Evolutionary conservation across 2,113 vertebrate species (phyloP).

Genomic region (Datnioides undecimradiatus): DNA sequence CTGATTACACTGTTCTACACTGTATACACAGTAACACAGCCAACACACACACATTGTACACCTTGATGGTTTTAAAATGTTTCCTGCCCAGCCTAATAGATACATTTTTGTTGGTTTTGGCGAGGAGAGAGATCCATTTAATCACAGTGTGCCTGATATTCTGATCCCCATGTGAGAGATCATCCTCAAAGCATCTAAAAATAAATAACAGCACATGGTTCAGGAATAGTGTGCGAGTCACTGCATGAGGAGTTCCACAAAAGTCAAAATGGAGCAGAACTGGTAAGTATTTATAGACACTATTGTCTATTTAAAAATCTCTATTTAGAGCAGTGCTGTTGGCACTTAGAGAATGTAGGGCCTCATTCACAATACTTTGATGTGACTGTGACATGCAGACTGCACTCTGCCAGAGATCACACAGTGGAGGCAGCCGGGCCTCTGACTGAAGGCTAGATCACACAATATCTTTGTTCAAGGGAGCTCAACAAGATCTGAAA

Average conservation of each 20-base stretch:
- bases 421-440: background rate
- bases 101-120: slow-evolving; percentile 1
- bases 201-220: slow-evolving; percentile 71
- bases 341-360: slow-evolving; percentile 52
- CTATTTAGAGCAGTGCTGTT: slow-evolving; percentile 72
- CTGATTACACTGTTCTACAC: background rate
- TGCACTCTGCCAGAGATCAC: slow-evolving; percentile 23
- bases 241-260: slow-evolving; percentile 65
- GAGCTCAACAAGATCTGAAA: background rate
- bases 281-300: slow-evolving; percentile 75
- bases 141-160: slow-evolving; percentile 44
- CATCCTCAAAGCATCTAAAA: slow-evolving; percentile 74
- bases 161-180: slow-evolving; percentile 69
- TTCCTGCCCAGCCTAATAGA: background rate
- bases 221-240: slow-evolving; percentile 65
- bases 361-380: slow-evolving; percentile 58
- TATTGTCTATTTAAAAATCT: slow-evolving; percentile 71
- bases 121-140: slow-evolving; percentile 42
- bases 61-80: background rate
- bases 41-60: background rate
- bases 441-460: background rate
- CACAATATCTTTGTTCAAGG: background rate
- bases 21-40: background rate
- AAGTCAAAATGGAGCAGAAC: slow-evolving; percentile 73
- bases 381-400: slow-evolving; percentile 46